Evolutionary conservation across 2,797 vertebrate genomes (phyloP), one percentile per base, ranked within the genome.

Genomic region (Bryconaethiops microstoma): DNA sequence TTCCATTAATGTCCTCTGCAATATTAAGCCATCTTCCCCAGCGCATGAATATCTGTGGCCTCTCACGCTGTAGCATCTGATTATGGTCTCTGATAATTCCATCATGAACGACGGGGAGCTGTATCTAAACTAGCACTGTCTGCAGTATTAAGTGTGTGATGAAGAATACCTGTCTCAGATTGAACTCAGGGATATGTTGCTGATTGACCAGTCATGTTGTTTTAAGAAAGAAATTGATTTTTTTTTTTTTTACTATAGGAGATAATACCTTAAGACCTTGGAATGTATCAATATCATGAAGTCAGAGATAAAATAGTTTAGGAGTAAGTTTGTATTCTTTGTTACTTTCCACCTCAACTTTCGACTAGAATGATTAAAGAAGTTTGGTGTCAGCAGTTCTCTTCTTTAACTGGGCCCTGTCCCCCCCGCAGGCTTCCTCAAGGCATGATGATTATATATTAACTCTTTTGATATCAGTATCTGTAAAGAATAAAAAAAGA

Each of bases 161-260:
- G 94, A 96, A 96, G 80, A 80, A 86, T 79, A 78, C 78, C 55
- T 95, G 95, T 96, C 96, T 96, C 95, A 94, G 93, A 96, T 95
- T 96, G 95, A 97, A 96, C 95, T 93, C 80, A 80, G 93, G 92
- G 95, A 96, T 96, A 93, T 94, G 95, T 96, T 96, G 97, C 97
- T 97, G 96, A 97, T 97, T 97, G 96, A 95, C 95, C 94, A 91
- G 95, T 94, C 94, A 96, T 96, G 96, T 96, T 96, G 95, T 96
- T 95, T 35, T 96, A 93, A 93, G 94, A 95, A 95, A 95, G 17
- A 55, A 96, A 96, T 94, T 95, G 95, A 94, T 95, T 95, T 96
- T 96, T 95, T 96, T n/a, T n/a, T 96, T 95, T 95, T 96, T 96
- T 96, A 97, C 97, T 96, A 96, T 96, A 95, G 95, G 96, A 95